Evolutionary conservation across 1,140 invertebrate species (phyloP).

Genomic region (Hormaphis cornu): DNA sequence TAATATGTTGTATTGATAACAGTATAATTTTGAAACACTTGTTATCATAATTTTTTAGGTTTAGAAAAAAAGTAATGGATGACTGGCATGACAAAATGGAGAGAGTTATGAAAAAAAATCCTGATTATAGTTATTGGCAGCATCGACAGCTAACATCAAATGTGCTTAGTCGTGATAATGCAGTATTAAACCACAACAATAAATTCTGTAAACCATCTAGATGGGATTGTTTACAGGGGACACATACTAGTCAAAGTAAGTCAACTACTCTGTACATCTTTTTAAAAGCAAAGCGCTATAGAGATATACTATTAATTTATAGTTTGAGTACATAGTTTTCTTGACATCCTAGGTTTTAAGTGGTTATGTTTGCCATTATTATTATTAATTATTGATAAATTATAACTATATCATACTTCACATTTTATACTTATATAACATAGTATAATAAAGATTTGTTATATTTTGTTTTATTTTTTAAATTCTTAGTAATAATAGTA

Average conservation of each 20-base stretch:
- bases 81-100: background rate
- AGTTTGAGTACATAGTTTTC: no score
- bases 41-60: background rate
- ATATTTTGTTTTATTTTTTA: no score
- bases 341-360: no score
- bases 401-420: no score
- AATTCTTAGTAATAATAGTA: no score
- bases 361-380: no score
- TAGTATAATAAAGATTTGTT: no score
- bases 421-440: no score
- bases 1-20: background rate
- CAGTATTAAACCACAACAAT: background rate
- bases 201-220: background rate
- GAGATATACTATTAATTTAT: no score
- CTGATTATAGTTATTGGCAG: background rate
- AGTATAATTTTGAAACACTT: background rate
- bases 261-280: no score
- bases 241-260: background rate
- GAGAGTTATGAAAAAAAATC: background rate
- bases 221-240: background rate
- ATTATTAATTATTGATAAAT: no score
- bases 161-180: background rate
- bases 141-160: background rate
- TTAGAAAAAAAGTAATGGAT: constrained; percentile 18
- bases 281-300: no score